Conservation (phyloP, 2,113 vertebrate species). For the Heteronetta atricapilla region DNA sequence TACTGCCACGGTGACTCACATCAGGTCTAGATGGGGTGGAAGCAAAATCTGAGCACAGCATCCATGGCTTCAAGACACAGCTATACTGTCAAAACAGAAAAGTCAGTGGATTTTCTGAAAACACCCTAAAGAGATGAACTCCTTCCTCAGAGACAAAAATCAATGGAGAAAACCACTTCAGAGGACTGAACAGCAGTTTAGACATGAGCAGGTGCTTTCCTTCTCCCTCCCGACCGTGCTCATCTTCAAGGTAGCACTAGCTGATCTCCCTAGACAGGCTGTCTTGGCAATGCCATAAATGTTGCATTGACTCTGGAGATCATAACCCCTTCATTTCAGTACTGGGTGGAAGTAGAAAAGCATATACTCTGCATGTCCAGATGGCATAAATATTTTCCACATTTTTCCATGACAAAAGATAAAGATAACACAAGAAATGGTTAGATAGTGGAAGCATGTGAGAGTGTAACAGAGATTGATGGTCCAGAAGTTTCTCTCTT, state of each 20-base stretch:
- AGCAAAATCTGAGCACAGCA: not conserved
- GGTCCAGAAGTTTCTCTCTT: constrained; percentile 45
- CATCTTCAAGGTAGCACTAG: not conserved
- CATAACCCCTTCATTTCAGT: constrained; percentile 14
- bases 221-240: not conserved
- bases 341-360: constrained; percentile 3
- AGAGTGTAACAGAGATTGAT: constrained; percentile 17
- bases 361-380: constrained; percentile 9
- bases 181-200: not conserved
- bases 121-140: not conserved
- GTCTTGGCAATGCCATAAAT: not conserved
- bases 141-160: not conserved
- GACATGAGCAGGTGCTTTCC: not conserved
- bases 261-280: not conserved
- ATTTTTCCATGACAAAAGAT: constrained; percentile 64
- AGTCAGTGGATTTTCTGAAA: not conserved
- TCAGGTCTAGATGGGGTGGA: not conserved
- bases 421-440: constrained; percentile 53
- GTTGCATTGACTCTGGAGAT: not conserved
- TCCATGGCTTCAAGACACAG: not conserved
- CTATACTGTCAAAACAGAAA: not conserved
- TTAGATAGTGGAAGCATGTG: constrained; percentile 22
- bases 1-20: not conserved
- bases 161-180: not conserved
- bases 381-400: constrained; percentile 47